A percentile compares a stretch with the other conserved stretches of the same genome.
phyloP scores from a whole-genome alignment of 2,797 vertebrate species.

The Margarornis squamiger region DNA sequence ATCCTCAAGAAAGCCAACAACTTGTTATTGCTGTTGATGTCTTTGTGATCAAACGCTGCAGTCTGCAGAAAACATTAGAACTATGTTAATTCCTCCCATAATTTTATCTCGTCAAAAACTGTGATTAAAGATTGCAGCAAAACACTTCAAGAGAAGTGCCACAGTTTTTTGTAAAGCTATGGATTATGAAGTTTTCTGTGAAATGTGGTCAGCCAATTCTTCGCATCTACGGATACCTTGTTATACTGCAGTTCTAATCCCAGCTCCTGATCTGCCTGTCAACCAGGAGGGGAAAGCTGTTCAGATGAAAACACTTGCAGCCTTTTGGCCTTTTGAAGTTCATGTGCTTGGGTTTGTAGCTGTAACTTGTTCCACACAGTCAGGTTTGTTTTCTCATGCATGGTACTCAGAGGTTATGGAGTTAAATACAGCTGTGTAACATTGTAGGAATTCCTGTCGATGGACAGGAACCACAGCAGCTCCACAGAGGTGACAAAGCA shows the following conservation, averaged over 20 bases:
- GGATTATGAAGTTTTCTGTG: background rate
- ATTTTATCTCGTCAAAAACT: background rate
- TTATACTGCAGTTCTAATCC: background rate
- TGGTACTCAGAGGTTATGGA: background rate
- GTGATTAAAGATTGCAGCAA: background rate
- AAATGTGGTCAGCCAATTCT: background rate
- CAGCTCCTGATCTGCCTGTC: background rate
- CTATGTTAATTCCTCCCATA: background rate
- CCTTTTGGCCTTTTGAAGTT: background rate
- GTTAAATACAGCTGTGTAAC: background rate
- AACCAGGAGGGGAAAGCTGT: background rate
- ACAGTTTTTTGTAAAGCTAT: background rate
- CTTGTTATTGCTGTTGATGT: constrained; percentile 27
- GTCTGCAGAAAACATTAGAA: constrained; percentile 9
- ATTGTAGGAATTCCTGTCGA: background rate
- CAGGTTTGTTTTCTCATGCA: background rate
- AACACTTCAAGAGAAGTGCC: background rate
- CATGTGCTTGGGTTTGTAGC: background rate
- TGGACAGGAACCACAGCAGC: background rate
- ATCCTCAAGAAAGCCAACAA: constrained; percentile 31
- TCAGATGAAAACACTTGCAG: background rate
- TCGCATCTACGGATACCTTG: background rate
- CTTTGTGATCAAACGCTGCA: background rate
- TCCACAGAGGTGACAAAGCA: background rate
- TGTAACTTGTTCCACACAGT: background rate